Conservation (phyloP, 1,140 invertebrate genomes). For the Drosophila orena region DNA sequence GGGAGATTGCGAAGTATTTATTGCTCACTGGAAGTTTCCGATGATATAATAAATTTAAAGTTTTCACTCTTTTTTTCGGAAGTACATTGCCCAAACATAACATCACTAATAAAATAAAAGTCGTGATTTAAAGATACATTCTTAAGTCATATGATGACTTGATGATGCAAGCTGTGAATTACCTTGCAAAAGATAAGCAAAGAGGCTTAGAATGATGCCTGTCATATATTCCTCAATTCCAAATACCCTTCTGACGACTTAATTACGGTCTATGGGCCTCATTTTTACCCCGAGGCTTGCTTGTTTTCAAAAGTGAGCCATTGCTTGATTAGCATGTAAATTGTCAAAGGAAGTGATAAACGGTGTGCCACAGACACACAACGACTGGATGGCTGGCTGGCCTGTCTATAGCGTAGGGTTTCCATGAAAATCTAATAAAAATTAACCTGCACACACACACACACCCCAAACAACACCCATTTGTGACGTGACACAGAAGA, state of each 20-base stretch:
- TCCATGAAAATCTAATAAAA: slow-evolving; percentile 78
- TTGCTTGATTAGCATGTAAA: slow-evolving; percentile 76
- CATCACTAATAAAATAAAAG: no score
- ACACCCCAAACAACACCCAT: slow-evolving; percentile 39
- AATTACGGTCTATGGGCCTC: slow-evolving; percentile 20
- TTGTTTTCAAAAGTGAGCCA: slow-evolving; percentile 22
- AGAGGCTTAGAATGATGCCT: no score
- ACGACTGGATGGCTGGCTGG: slow-evolving; percentile 16
- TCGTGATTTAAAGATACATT: no score
- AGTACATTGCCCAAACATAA: no score
- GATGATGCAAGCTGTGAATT: neutral
- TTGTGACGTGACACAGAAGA: slow-evolving; percentile 78
- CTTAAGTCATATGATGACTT: no score
- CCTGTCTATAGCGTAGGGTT: slow-evolving; percentile 46
- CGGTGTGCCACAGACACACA: slow-evolving; percentile 51
- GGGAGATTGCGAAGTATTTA: slow-evolving; percentile 37
- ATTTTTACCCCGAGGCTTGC: slow-evolving; percentile 6
- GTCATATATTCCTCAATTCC: neutral
- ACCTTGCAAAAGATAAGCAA: no score
- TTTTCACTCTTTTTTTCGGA: no score
- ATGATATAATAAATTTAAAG: neutral
- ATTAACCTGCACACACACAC: slow-evolving; percentile 45
- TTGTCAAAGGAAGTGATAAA: slow-evolving; percentile 81
- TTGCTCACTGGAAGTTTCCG: neutral
- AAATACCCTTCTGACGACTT: slow-evolving; percentile 18